phyloP scores from a whole-genome alignment of 2,888 invertebrate species.

The Hoplodrina blanda region DNA sequence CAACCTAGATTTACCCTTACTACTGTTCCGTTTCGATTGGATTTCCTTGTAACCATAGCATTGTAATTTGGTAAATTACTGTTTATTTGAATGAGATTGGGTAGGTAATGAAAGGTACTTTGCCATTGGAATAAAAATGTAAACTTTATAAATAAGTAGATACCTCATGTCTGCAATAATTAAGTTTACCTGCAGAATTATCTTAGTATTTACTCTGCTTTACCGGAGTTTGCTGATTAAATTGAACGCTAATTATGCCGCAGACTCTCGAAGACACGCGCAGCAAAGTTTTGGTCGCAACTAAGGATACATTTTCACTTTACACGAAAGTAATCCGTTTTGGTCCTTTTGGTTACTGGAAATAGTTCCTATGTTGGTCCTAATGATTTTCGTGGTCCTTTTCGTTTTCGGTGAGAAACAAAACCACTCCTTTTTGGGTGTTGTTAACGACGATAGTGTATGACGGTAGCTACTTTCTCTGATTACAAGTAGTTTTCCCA shows the following conservation, averaged over 20 bases:
- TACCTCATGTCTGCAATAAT: background rate
- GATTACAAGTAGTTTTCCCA: background rate
- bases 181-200: constrained; percentile 19
- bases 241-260: constrained; percentile 46
- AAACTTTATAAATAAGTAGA: background rate
- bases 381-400: background rate
- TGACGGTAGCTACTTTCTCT: background rate
- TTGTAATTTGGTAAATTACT: constrained; percentile 26
- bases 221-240: constrained; percentile 39
- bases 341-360: background rate
- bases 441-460: background rate
- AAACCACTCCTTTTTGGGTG: background rate
- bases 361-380: background rate
- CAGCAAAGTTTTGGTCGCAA: constrained; percentile 19
- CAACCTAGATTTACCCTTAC: constrained; percentile 57
- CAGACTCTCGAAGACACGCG: constrained; percentile 34
- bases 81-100: background rate
- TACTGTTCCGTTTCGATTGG: constrained; percentile 33
- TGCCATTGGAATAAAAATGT: background rate
- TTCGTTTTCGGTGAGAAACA: background rate
- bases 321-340: background rate
- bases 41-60: constrained; percentile 6
- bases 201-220: constrained; percentile 21
- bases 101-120: constrained; percentile 14
- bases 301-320: constrained; percentile 27